Conservation (phyloP, 2,113 vertebrate genomes). For the Melanostigma gelatinosum region DNA sequence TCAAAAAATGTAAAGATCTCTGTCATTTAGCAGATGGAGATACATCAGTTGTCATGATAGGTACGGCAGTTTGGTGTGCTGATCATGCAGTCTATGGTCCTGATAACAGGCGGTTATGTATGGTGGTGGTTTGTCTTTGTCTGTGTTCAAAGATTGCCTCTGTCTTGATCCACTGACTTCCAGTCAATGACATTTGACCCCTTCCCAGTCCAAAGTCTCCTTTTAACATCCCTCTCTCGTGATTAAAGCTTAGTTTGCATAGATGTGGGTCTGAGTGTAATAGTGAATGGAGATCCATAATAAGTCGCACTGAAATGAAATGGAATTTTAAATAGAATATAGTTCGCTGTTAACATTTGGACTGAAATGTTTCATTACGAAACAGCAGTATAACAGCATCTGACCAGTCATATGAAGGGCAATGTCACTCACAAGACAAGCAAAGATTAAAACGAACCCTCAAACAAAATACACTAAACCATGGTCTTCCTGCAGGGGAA, state of each 20-base stretch:
- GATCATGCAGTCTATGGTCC: neutral
- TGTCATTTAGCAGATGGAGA: neutral
- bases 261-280: neutral
- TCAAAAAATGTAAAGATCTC: neutral
- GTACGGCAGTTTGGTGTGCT: neutral
- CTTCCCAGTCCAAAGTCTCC: neutral
- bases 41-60: neutral
- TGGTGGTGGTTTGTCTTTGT: neutral
- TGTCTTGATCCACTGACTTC: neutral
- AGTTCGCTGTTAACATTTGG: neutral
- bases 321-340: neutral
- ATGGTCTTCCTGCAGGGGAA: neutral
- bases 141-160: neutral
- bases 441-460: constrained; percentile 5
- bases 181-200: neutral
- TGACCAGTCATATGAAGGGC: neutral
- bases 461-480: neutral
- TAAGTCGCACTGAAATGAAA: neutral
- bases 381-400: neutral
- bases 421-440: neutral
- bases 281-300: neutral
- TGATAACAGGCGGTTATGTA: neutral
- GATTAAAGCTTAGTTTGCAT: neutral
- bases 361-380: neutral
- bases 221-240: neutral